Base-by-base conservation (phyloP, 2,888 invertebrate genomes). In the Torymus aiolomorphi region DNA sequence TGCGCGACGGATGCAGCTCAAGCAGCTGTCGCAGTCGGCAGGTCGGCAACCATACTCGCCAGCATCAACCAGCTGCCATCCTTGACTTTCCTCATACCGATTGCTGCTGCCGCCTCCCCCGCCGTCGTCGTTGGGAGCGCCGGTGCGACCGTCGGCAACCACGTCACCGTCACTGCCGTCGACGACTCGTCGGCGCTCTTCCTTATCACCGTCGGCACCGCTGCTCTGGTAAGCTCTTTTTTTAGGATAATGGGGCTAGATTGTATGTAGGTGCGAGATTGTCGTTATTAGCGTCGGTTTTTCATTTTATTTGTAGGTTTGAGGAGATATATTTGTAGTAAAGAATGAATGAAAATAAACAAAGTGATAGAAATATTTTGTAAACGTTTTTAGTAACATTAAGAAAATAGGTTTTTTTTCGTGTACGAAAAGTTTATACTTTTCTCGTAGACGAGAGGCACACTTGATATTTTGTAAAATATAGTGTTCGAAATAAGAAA, bases 1-100 rank as follows among this genome's bases (percentile, higher is more conserved):
- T 84, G 89, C 89, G 86, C 89, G 87, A 70, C 80, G 86, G 87
- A 89, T 89, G 84, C 89, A 89, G 79, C 85, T 83, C 62, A 84
- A 82, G 86, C 83, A 31, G 5, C 31, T 31, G 31, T 31, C 24
- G 24, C 70, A 81, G 87, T 83, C 84, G 83, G 57, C 82, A 86
- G 85, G 82, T 86, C 85, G 62, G 86, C 83, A 78, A 80, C 84
- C 81, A 81, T 86, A 83, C 83, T 86, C 82, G 83, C 89, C 88
- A 84, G 85, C 74, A 87, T 89, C 83, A 84, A 88, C 79, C 87
- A 89, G 79, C 83, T 89, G 83, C 87, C 89, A 71, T 88, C 89
- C 84, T 87, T 88, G 85, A 88, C 89, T 86, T 88, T 89, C 87
- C 89, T n/a, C 57, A 86, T 90, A 86, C 82, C 86, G 80, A 73